phyloP scores from a whole-genome alignment of 53 echinoderm and acorn worm species.

The Stichopus horrens region DNA sequence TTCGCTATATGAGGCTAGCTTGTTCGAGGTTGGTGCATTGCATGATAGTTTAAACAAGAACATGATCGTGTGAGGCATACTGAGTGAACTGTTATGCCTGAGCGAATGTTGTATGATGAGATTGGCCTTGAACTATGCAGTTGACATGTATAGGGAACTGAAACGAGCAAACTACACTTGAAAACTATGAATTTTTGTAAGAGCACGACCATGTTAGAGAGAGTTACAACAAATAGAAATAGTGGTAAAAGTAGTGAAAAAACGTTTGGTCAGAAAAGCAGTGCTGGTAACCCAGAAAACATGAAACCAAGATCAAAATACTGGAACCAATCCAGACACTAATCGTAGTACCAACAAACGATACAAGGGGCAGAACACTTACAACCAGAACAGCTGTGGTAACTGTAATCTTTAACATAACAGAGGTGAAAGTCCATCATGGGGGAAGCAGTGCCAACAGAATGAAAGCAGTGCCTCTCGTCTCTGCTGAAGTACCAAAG shows the following conservation, averaged over 20 bases:
- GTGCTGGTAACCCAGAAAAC: too few relatives aligned
- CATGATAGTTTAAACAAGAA: too few relatives aligned
- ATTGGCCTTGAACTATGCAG: constrained; percentile 21
- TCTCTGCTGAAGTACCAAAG: background rate
- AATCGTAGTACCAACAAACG: too few relatives aligned
- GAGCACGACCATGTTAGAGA: too few relatives aligned
- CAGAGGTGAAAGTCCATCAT: constrained; percentile 1
- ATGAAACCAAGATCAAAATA: too few relatives aligned
- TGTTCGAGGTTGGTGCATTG: constrained; percentile 60
- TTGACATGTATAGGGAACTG: constrained; percentile 43
- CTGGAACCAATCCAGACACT: too few relatives aligned
- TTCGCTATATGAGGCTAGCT: constrained; percentile 48
- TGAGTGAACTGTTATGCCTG: too few relatives aligned
- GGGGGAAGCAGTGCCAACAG: background rate
- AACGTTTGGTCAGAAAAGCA: too few relatives aligned
- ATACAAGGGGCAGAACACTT: background rate
- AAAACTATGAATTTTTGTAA: background rate
- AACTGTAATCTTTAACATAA: background rate
- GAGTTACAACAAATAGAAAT: too few relatives aligned
- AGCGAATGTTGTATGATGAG: constrained; percentile 17
- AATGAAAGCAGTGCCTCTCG: background rate
- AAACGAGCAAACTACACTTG: background rate
- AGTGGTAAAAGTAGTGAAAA: too few relatives aligned
- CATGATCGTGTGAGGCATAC: constrained; percentile 50
- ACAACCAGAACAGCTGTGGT: background rate